Evolutionary conservation across 2,113 vertebrate species (phyloP), one percentile per base, ranked within the genome.

Genomic region (Rissa tridactyla): DNA sequence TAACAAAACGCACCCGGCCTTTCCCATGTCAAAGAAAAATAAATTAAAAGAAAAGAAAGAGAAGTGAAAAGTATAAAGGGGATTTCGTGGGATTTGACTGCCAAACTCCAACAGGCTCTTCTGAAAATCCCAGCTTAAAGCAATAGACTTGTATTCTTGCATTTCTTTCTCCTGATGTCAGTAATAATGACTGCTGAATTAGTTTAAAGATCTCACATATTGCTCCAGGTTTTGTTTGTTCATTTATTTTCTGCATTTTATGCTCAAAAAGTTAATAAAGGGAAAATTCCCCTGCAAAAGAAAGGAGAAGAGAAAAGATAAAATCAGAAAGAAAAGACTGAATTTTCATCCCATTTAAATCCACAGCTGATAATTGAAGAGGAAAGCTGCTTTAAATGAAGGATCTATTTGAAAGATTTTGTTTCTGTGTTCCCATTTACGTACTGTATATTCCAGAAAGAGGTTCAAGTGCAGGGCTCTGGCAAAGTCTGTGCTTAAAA

Each of bases 61-160:
- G 94, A 90, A 96, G 75, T 54, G 89, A 85, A 78, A 96, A 96
- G 84, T 78, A 91, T 86, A 95, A 95, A 94, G 89, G 87, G 92
- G 96, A 97, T 97, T 97, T 95, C 17, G 6, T 82, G 54, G 89
- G 95, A 96, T 96, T 90, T 96, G 91, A 87, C 81, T 68, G 84
- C 92, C 94, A 86, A 97, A 95, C 95, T 96, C 94, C 91, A 94
- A 69, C 78, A 68, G 88, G 81, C 91, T 96, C 91, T 90, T 82
- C 94, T 79, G 70, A 96, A 97, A 97, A 97, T 95, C 97, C 94
- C 95, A 87, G 94, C 94, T 97, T 96, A 97, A 80, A 96, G 96
- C 70, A 73, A 71, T n/a, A 64, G 94, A 94, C 81, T 94, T 82
- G 62, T 88, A 69, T 87, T 90, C 94, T 70, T 94, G 89, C 96